These are phyloP conservation scores for Hydroisotoma schaefferi DNA, from an alignment of 2,888 invertebrate species.

Conservation along the genomic window DNA sequence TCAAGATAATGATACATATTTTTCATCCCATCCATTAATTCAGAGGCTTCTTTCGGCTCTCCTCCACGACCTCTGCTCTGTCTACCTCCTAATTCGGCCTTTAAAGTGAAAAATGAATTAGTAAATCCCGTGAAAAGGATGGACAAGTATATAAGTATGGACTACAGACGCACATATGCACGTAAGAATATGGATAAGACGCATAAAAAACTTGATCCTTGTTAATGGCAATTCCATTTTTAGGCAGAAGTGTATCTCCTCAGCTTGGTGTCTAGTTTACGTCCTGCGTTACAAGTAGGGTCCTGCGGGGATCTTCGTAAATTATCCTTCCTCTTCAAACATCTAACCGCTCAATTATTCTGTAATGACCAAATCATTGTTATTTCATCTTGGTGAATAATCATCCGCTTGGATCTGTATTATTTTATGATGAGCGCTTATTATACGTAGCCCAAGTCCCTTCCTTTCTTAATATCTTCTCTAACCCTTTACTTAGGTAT, in stretches of 20 bases:
- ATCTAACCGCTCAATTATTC: slow-evolving; percentile 9
- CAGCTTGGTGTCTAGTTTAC: background rate
- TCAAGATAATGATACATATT: slow-evolving; percentile 9
- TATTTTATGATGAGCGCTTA: no score
- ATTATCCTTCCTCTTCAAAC: background rate
- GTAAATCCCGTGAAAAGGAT: background rate
- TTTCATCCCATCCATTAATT: slow-evolving; percentile 7
- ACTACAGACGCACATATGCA: no score
- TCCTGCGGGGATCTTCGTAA: background rate
- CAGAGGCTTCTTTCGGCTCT: background rate
- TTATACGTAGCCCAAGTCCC: no score
- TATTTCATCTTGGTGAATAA: no score
- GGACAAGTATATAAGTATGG: no score
- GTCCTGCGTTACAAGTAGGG: background rate
- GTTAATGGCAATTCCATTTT: slow-evolving; percentile 24
- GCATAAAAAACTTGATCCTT: slow-evolving; percentile 20
- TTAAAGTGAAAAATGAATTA: slow-evolving; percentile 13
- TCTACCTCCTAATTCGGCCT: slow-evolving; percentile 11
- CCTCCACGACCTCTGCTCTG: background rate
- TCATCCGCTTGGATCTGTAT: no score
- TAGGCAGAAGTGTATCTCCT: slow-evolving; percentile 2
- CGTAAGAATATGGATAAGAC: background rate
- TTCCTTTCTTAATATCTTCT: no score
- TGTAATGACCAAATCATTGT: slow-evolving; percentile 1
- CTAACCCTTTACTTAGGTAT: no score